Evolutionary conservation across 1,140 invertebrate genomes (phyloP), one percentile per base, ranked within the genome.

Genomic region (Drosophila ficusphila): DNA sequence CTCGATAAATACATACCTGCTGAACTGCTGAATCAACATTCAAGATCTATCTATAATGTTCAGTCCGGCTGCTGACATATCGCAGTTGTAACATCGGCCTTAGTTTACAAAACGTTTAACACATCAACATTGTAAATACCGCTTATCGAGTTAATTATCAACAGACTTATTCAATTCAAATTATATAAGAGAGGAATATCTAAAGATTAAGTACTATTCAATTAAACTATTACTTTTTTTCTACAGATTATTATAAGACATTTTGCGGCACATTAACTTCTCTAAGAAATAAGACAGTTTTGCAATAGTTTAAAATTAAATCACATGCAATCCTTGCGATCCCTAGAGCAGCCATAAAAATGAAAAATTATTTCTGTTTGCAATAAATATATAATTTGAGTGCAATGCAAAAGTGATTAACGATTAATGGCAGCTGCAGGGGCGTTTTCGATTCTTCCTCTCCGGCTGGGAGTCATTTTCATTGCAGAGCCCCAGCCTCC

Each of bases 351-450:
- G 16, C 38, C 9, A 46, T 56, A 25, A 25, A 25, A 56, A 41
- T 27, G 31, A 58, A 14, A 58, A 58, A 58, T 27, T 48, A 38
- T 47, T 57, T 48, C 27, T 25, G 31, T 12, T 33, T 38, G 33
- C 31, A 48, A 38, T 48, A 58, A 58, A 58, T 58, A 38, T 48
- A 58, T 65, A 67, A 67, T 67, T 42, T 49, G 27, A 67, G 36
- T 31, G 60, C 67, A 46, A 58, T 57, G 61, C 42, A 44, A 33
- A 42, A 52, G 53, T 88, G 81, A 73, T 88, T 81, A 85, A 81
- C 82, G 82, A 88, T 76, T 85, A 86, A 86, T 88, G 82, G 76
- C 81, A 88, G 81, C 81, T 86, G 81, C 57, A 79, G 72, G 82
- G 81, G 76, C 81, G 81, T 79, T 57, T 36, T 79, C 42, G 25